A percentile compares a stretch with the other conserved stretches of the same genome.
Evolutionary conservation across 1,140 invertebrate species (phyloP).

Genomic region (Gonioctena quinquepunctata): DNA sequence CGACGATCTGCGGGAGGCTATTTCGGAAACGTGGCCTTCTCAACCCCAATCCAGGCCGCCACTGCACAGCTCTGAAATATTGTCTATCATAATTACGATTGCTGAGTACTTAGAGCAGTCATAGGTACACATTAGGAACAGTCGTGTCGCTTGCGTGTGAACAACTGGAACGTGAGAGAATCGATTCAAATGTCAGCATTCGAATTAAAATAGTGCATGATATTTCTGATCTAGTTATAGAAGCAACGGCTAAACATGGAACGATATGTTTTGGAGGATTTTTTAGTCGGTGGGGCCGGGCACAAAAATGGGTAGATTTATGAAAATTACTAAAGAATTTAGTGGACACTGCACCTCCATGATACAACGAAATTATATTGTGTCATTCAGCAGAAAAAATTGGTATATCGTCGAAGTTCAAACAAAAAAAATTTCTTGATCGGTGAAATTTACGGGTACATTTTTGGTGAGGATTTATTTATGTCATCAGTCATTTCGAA

Average conservation of each 20-base stretch:
- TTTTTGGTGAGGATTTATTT: too few species aligned
- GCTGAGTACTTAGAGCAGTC: not conserved
- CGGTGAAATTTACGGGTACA: too few species aligned
- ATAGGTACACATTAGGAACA: conserved; percentile 16
- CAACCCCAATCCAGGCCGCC: not conserved
- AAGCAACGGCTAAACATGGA: not conserved
- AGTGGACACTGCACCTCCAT: too few species aligned
- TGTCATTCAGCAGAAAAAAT: too few species aligned
- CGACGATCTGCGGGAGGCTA: too few species aligned
- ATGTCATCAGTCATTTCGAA: too few species aligned
- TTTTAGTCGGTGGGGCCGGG: not conserved
- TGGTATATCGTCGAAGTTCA: too few species aligned
- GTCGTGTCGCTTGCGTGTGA: conserved; percentile 21
- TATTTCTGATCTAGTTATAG: conserved; percentile 25
- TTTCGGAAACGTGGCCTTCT: not conserved
- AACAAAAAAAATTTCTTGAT: too few species aligned
- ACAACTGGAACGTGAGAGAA: conserved; percentile 37
- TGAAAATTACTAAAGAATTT: too few species aligned
- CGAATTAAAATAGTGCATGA: conserved; percentile 9
- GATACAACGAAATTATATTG: too few species aligned
- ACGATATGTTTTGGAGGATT: not conserved
- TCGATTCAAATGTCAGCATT: conserved; percentile 25
- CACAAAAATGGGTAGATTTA: too few species aligned
- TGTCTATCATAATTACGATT: conserved; percentile 13
- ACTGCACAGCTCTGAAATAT: not conserved